Percentiles rank a stretch among this genome's conserved stretches.
phyloP scores from a whole-genome alignment of 2,113 vertebrate species.

The Tupaia chinensis region DNA sequence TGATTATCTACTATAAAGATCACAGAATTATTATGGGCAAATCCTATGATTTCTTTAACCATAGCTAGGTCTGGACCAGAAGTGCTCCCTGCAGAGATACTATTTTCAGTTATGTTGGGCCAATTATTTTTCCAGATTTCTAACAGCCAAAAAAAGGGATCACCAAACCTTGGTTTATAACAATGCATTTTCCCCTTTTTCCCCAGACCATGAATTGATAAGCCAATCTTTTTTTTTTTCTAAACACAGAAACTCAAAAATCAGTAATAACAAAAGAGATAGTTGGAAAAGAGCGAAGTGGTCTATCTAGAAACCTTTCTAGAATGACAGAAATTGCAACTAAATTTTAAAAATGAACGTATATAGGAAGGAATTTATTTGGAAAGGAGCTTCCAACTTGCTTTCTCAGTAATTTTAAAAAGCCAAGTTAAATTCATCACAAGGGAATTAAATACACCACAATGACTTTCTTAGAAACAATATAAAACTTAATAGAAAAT shows the following conservation, averaged over 20 bases:
- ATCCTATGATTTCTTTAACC: constrained; percentile 38
- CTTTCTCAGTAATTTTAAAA: neutral
- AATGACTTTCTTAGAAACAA: constrained; percentile 2
- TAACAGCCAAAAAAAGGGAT: neutral
- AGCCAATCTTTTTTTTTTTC: neutral
- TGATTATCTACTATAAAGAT: constrained; percentile 55
- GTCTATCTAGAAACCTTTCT: neutral
- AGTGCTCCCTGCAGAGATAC: neutral
- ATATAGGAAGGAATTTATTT: neutral
- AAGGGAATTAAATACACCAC: neutral
- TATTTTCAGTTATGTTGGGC: neutral
- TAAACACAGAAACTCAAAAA: neutral
- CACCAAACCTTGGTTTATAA: neutral
- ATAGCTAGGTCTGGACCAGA: neutral
- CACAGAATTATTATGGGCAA: constrained; percentile 38
- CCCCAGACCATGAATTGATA: neutral
- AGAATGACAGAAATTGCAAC: neutral
- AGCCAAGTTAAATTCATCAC: neutral
- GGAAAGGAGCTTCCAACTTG: neutral
- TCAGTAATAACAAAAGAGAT: neutral
- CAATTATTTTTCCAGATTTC: neutral
- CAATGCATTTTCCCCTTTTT: neutral
- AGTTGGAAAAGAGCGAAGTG: neutral
- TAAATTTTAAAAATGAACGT: neutral
- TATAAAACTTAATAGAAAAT: constrained; percentile 11